Conservation (phyloP, 2,888 invertebrate genomes). For the Apocheima hispidaria region DNA sequence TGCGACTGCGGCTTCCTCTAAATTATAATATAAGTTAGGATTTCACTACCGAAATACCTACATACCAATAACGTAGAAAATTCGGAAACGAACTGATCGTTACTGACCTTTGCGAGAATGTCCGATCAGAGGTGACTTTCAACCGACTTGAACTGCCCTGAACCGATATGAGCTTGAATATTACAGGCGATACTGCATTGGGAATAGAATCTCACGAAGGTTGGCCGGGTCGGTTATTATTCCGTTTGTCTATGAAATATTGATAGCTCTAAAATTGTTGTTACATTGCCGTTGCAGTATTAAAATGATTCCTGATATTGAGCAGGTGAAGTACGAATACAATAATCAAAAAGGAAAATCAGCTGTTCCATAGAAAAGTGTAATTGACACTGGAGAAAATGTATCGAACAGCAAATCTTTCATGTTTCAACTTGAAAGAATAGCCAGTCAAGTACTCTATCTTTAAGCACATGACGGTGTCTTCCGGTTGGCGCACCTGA, state of each 20-base stretch:
- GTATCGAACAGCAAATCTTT: too few species aligned
- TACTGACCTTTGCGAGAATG: constrained; percentile 13
- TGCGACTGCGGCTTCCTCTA: too few species aligned
- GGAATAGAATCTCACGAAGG: constrained; percentile 13
- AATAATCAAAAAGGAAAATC: too few species aligned
- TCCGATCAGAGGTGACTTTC: constrained; percentile 19
- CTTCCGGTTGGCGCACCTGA: too few species aligned
- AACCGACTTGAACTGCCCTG: constrained; percentile 11
- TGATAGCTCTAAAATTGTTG: neutral
- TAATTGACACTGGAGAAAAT: too few species aligned
- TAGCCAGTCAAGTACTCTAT: too few species aligned
- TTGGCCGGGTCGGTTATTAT: constrained; percentile 2
- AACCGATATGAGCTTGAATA: constrained; percentile 10
- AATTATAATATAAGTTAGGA: too few species aligned
- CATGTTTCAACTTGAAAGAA: too few species aligned
- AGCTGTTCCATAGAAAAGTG: too few species aligned
- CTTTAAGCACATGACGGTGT: too few species aligned
- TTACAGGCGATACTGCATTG: constrained; percentile 11
- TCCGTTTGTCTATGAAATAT: constrained; percentile 3
- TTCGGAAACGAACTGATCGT: constrained; percentile 3
- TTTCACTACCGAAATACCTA: neutral
- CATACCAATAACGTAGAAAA: neutral
- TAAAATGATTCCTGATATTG: neutral
- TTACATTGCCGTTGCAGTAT: neutral
- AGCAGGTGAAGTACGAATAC: neutral